Evolutionary conservation across 2,797 vertebrate genomes (phyloP).

Genomic region (Cynodonichthys magdalenae): DNA sequence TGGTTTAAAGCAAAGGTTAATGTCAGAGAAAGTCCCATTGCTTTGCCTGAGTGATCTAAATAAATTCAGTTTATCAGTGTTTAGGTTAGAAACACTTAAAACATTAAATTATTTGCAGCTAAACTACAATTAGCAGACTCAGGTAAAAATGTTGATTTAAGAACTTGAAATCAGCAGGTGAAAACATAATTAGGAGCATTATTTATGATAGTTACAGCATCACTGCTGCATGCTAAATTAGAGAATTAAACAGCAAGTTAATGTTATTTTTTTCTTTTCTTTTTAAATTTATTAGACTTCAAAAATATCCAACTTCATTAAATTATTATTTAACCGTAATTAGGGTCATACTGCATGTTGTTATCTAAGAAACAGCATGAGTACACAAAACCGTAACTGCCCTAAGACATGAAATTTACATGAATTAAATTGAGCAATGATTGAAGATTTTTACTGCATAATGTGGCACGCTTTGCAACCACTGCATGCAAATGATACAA

Average conservation of each 20-base stretch:
- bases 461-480: background rate
- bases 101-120: conserved; percentile 5
- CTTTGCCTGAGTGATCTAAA: conserved; percentile 29
- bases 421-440: background rate
- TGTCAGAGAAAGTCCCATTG: conserved; percentile 33
- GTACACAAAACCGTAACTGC: background rate
- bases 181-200: background rate
- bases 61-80: conserved; percentile 20
- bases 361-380: background rate
- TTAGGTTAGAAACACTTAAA: conserved; percentile 8
- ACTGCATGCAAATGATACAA: background rate
- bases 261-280: background rate
- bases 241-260: background rate
- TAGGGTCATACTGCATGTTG: background rate
- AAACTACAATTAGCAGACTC: conserved; percentile 5
- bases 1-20: conserved; percentile 28
- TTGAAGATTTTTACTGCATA: background rate
- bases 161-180: background rate
- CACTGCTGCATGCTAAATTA: conserved; percentile 4
- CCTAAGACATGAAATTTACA: background rate
- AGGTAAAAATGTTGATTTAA: conserved; percentile 6
- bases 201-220: background rate
- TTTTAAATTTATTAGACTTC: background rate
- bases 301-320: too few species aligned
- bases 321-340: background rate